Percentiles rank a stretch among this genome's conserved stretches.
phyloP scores from a whole-genome alignment of 2,797 vertebrate species.

The Pteropus rufus region DNA sequence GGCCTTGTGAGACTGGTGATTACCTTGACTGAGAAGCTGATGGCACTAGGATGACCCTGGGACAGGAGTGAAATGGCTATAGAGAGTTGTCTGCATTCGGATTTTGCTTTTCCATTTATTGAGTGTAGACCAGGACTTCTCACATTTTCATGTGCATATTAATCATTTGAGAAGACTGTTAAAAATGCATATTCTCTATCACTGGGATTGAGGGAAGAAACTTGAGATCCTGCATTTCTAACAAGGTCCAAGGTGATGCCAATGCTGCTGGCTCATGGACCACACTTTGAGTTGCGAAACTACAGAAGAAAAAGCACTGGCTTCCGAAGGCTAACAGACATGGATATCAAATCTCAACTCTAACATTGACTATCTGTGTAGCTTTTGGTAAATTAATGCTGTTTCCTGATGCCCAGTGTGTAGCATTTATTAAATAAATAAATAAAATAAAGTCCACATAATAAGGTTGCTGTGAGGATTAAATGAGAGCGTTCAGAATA shows the following conservation, averaged over 20 bases:
- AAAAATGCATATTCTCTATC: not conserved
- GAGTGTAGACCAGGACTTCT: not conserved
- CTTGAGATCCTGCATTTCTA: not conserved
- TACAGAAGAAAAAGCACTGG: not conserved
- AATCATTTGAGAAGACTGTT: not conserved
- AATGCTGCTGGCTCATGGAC: accelerated
- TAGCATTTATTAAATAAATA: not conserved
- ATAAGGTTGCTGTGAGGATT: not conserved
- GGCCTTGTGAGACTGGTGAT: not conserved
- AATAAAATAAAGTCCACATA: not conserved
- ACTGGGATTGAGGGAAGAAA: not conserved
- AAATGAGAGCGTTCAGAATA: not conserved
- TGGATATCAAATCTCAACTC: not conserved
- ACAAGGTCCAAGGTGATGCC: not conserved
- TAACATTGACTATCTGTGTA: not conserved
- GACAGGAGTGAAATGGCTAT: not conserved
- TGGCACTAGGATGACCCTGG: not conserved
- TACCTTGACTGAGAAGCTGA: not conserved
- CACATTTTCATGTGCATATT: not conserved
- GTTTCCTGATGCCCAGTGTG: not conserved
- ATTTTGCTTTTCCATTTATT: not conserved
- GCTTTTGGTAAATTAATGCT: not conserved
- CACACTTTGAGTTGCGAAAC: not conserved
- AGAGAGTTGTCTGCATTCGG: not conserved
- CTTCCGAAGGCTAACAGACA: not conserved